Evolutionary conservation across 2,797 vertebrate genomes (phyloP).

Genomic region (Enteromius radiatus): DNA sequence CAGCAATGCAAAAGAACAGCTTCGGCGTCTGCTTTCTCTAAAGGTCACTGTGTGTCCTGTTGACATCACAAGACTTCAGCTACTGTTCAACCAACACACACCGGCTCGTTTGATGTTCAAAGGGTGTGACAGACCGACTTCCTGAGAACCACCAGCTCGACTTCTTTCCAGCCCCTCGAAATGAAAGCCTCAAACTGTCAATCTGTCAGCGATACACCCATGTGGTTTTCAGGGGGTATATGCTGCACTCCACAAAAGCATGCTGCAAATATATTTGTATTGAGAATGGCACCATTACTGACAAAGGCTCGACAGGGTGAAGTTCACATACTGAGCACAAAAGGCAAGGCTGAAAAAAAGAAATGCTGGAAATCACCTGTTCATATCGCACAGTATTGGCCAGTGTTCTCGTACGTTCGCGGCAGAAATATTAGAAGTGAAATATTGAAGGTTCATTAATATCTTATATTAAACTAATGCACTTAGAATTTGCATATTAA

Average conservation of each 20-base stretch:
- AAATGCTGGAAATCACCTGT: background rate
- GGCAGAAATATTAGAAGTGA: background rate
- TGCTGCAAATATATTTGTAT: background rate
- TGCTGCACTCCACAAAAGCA: background rate
- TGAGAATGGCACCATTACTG: background rate
- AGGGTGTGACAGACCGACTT: constrained; percentile 40
- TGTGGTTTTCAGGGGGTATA: constrained; percentile 8
- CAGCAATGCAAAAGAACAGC: constrained; percentile 17
- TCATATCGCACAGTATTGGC: background rate
- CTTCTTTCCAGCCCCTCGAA: constrained; percentile 59
- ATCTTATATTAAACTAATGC: background rate
- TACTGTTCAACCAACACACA: constrained; percentile 42
- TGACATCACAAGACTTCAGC: constrained; percentile 54
- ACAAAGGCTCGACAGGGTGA: constrained; percentile 2
- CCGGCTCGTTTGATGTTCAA: constrained; percentile 44
- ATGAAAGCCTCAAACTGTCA: constrained; percentile 76
- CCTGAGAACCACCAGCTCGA: constrained; percentile 51
- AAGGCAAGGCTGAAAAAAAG: background rate
- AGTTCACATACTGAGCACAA: constrained; percentile 22
- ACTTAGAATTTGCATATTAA: background rate
- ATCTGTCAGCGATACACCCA: constrained; percentile 22
- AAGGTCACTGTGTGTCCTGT: constrained; percentile 71
- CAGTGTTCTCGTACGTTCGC: background rate
- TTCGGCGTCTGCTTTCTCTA: constrained; percentile 41
- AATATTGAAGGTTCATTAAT: background rate